Evolutionary conservation across 2,113 vertebrate species (phyloP), one percentile per base, ranked within the genome.

Genomic region (Lethenteron camtschaticum): DNA sequence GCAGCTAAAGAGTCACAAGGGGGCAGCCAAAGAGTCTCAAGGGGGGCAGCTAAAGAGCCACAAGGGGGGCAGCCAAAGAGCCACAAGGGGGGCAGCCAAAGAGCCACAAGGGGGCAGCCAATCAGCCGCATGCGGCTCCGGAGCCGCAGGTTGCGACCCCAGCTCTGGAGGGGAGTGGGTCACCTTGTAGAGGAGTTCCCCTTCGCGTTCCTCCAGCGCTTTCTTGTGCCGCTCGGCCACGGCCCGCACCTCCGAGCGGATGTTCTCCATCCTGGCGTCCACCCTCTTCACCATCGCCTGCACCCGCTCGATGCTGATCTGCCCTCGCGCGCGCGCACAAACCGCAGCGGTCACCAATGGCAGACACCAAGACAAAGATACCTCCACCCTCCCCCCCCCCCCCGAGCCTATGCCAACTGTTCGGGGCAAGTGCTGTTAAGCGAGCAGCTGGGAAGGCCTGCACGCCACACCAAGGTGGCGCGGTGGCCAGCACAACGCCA

Each of bases 211-310:
- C 63, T 66, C 63, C 63, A 66, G 20, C 9, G 63, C 63, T 20
- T 66, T 66, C 63, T 66, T 66, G 63, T 66, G 63, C 10, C 20
- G 63, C 9, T 16, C n/a, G 10, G 63, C 20, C 9, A 66, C 20
- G 10, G 20, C 63, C 20, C 20, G n/a, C 10, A 66, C 63, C 20
- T 66, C 63, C n/a, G 63, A 66, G 63, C 20, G 20, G 63, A 20
- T 66, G n/a, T 16, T 20, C 63, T 66, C n/a, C 63, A 66, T 66
- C 63, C 63, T 66, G n/a, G n/a, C 20, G 63, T 66, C 63, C 63
- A 66, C 63, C 63, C 20, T 9, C n/a, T n/a, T 66, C 9, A 20
- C 20, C n/a, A 20, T 20, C n/a, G 63, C 63, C 20, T 20, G 9
- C 8, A 66, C 63, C 9, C 20, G n/a, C 63, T 66, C 63, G 20